Evolutionary conservation across 2,888 invertebrate genomes (phyloP).

Genomic region (Seira ritae): DNA sequence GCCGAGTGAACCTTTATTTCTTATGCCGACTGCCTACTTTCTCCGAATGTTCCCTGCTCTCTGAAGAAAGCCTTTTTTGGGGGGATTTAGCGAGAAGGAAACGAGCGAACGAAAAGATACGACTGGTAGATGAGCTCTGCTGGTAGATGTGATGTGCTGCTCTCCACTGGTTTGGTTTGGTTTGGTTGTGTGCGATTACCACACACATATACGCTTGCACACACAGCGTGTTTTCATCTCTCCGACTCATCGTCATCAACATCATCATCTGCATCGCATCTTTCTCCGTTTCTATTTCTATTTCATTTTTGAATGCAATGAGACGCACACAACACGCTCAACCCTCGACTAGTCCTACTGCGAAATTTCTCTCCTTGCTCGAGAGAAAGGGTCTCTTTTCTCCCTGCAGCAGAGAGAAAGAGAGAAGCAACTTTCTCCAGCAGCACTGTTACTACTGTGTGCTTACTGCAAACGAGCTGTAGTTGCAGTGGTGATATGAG

Average conservation of each 20-base stretch:
- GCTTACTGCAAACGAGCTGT: background rate
- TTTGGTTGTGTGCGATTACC: conserved; percentile 42
- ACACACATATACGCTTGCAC: no score
- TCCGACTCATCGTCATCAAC: conserved; percentile 36
- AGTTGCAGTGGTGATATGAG: background rate
- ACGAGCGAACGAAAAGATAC: conserved; percentile 59
- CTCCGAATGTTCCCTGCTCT: conserved; percentile 58
- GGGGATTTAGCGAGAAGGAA: conserved; percentile 53
- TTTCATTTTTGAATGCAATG: conserved; percentile 62
- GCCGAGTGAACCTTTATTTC: conserved; percentile 52
- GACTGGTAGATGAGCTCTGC: conserved; percentile 45
- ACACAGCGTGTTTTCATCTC: conserved; percentile 43
- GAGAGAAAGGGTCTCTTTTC: background rate
- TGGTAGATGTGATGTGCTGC: no score
- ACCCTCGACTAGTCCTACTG: background rate
- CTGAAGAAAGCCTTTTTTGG: conserved; percentile 44
- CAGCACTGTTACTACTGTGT: background rate
- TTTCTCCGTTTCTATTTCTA: conserved; percentile 65
- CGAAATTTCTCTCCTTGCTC: background rate
- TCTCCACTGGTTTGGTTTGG: conserved; percentile 27
- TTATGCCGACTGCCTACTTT: conserved; percentile 64
- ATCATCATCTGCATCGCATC: conserved; percentile 51
- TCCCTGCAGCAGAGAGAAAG: background rate
- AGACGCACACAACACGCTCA: conserved; percentile 33
- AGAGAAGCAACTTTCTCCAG: background rate